A percentile compares a stretch with the other conserved stretches of the same genome.
Conservation (phyloP, 1,140 invertebrate genomes). For the Drosophila lacteicornis region DNA sequence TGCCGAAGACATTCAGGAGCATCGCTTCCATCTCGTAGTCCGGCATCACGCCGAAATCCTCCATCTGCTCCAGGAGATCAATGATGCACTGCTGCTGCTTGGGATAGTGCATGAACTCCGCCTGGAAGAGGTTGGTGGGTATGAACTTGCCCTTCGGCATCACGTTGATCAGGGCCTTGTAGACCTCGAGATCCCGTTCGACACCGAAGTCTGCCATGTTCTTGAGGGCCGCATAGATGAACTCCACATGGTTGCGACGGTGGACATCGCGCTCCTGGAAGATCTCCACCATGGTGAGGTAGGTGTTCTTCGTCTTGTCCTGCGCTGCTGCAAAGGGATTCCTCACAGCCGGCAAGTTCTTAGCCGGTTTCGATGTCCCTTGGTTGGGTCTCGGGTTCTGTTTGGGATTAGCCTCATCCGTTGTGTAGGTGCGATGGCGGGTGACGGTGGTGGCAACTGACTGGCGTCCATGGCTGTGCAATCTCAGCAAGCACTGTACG, state of each 20-base stretch:
- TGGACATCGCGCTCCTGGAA: conserved; percentile 88
- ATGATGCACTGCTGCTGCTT: conserved; percentile 97
- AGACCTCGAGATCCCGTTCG: conserved; percentile 95
- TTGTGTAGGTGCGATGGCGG: conserved; percentile 22
- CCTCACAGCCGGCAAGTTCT: conserved; percentile 57
- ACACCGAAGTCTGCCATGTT: conserved; percentile 96
- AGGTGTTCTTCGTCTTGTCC: conserved; percentile 90
- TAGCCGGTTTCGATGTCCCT: conserved; percentile 22
- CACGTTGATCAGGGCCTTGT: conserved; percentile 95
- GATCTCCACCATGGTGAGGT: conserved; percentile 90
- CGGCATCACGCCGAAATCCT: conserved; percentile 91
- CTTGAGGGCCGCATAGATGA: conserved; percentile 95
- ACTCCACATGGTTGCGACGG: conserved; percentile 94
- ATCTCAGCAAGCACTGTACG: conserved; percentile 54
- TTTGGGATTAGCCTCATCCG: conserved; percentile 26
- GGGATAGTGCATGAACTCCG: conserved; percentile 96
- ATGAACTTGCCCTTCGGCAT: conserved; percentile 97
- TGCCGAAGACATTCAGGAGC: conserved; percentile 93
- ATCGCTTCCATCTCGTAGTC: conserved; percentile 94
- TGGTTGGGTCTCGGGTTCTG: conserved; percentile 29
- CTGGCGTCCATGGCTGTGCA: conserved; percentile 38
- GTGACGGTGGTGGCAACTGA: conserved; percentile 22
- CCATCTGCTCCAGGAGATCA: conserved; percentile 88
- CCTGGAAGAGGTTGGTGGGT: conserved; percentile 92
- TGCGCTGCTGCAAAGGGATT: conserved; percentile 73